Base-by-base conservation (phyloP, 2,113 vertebrate species). In the Xiphophorus hellerii region DNA sequence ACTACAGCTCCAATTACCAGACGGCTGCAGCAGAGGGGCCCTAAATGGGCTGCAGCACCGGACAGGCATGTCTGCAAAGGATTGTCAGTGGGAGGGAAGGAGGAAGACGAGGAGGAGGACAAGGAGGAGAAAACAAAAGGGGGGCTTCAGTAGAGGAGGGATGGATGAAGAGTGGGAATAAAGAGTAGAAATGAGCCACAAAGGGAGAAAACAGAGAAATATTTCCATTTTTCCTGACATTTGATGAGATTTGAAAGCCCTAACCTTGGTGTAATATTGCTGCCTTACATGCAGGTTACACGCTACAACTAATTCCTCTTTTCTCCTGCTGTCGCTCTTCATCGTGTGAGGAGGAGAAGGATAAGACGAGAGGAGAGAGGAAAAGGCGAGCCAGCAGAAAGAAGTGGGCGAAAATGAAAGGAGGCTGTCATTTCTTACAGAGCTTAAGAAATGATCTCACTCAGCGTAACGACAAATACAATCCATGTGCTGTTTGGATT, bases 21-120 rank as follows among this genome's bases (percentile, higher is more conserved):
- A 71, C 82, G 74, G 81, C 88, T 71, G 31, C 82, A 71, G 92
- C 90, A 84, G 91, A 92, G 89, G 94, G 93, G 86, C 88, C 91
- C 93, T 96, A 97, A 98, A 98, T 98, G 84, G 93, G 93, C 95
- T 90, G 80, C 89, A 94, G 91, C 93, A 93, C 92, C 82, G 87
- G 92, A 92, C 80, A 90, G 95, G 93, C 97, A 98, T 97, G 98
- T 89, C 94, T 94, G 73, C 87, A 79, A 87, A 81, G 80, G 90
- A 88, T 90, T 73, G 33, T 62, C 90, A 87, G 89, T 81, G 68
- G 88, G 90, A 87, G 81, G 74, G 69, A 22, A 74, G 64, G 71
- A 78, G 22, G 80, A 76, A 58, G 71, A 78, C 12, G 51, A 66
- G n/a, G 33, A 64, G 60, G 66, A 27, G 61, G n/a, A 12, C 31